These are phyloP conservation scores for Pyxicephalus adspersus DNA, from an alignment of 2,113 vertebrate species.

Conservation along the genomic window DNA sequence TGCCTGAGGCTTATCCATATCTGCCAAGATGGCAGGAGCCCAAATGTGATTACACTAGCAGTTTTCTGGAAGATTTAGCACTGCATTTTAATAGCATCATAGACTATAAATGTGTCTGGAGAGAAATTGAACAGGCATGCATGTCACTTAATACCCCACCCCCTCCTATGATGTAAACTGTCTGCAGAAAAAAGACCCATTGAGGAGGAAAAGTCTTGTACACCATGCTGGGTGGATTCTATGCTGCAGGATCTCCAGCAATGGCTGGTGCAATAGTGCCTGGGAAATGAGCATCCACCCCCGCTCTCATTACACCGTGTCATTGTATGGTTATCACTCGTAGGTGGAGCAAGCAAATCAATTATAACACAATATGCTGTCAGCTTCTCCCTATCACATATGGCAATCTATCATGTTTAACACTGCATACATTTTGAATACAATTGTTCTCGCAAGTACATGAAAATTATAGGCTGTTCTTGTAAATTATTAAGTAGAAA, in stretches of 20 bases:
- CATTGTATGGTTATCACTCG: constrained; percentile 42
- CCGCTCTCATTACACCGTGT: constrained; percentile 44
- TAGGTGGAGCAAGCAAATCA: constrained; percentile 48
- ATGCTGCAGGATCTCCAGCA: constrained; percentile 2
- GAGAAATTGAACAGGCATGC: constrained; percentile 53
- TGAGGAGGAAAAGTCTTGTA: constrained; percentile 32
- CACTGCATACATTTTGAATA: background rate
- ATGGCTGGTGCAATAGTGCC: constrained; percentile 9
- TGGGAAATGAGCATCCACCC: constrained; percentile 27
- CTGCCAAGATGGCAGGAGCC: constrained; percentile 77
- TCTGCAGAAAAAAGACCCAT: constrained; percentile 25
- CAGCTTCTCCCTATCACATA: constrained; percentile 18
- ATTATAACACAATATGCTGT: constrained; percentile 30
- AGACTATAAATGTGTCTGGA: constrained; percentile 56
- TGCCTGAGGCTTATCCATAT: constrained; percentile 72
- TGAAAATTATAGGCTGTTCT: background rate
- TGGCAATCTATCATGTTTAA: constrained; percentile 3
- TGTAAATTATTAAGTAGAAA: background rate
- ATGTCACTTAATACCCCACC: constrained; percentile 54
- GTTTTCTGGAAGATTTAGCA: constrained; percentile 68
- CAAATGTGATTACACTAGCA: constrained; percentile 75
- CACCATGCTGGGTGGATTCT: constrained; percentile 13
- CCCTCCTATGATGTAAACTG: constrained; percentile 46
- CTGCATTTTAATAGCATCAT: constrained; percentile 57
- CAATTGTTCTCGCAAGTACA: background rate